These are phyloP conservation scores for Trichogramma evanescens DNA, from an alignment of 2,888 invertebrate species.

Conservation along the genomic window DNA sequence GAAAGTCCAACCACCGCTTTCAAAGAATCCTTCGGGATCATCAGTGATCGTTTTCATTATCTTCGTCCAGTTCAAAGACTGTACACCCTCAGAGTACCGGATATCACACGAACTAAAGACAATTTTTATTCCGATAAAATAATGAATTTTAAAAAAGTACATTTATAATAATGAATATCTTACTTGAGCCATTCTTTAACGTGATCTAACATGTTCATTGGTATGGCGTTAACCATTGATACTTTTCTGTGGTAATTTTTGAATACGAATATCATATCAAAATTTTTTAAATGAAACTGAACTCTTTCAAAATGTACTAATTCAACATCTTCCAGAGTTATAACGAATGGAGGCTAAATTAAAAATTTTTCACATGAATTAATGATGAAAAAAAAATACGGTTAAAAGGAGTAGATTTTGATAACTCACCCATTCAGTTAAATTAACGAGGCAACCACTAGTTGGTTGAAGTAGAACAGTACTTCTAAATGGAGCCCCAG, in stretches of 20 bases:
- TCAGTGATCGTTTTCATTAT: conserved; percentile 99
- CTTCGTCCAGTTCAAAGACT: conserved; percentile 97
- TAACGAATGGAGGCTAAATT: conserved; percentile 87
- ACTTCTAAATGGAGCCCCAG: conserved; percentile 93
- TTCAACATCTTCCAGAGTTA: conserved; percentile 94
- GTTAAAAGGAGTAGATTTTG: background rate
- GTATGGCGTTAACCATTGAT: conserved; percentile 97
- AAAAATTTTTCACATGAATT: background rate
- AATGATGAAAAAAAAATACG: background rate
- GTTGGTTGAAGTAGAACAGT: conserved; percentile 96
- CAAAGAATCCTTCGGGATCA: conserved; percentile 97
- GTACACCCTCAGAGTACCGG: conserved; percentile 95
- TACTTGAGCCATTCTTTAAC: conserved; percentile 99
- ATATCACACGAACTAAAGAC: conserved; percentile 83
- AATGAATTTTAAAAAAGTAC: background rate
- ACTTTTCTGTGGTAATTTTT: conserved; percentile 94
- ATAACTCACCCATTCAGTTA: conserved; percentile 83
- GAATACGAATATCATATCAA: conserved; percentile 99
- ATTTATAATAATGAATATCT: conserved; percentile 37
- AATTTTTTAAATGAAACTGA: conserved; percentile 96
- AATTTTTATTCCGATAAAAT: background rate
- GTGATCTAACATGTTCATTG: conserved; percentile 98
- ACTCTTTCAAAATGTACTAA: conserved; percentile 98
- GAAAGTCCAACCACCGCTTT: conserved; percentile 98
- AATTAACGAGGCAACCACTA: conserved; percentile 92